Evolutionary conservation across 2,113 vertebrate species (phyloP).

Genomic region (Datnioides undecimradiatus): DNA sequence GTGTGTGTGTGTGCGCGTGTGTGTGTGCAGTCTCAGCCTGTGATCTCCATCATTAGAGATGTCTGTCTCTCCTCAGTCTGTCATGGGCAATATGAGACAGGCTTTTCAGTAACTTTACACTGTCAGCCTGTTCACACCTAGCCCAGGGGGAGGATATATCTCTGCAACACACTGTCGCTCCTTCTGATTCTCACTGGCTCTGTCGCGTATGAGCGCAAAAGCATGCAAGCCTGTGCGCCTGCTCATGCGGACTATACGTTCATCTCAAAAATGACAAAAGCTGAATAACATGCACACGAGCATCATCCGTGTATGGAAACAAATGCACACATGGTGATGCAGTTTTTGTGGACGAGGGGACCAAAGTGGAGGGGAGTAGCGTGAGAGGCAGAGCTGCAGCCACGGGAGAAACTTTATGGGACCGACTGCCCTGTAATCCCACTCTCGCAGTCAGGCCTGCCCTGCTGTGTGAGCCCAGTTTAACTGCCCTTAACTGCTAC

Average conservation of each 20-base stretch:
- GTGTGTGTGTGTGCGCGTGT: slow-evolving; percentile 12
- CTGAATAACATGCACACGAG: not conserved
- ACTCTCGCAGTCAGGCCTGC: slow-evolving; percentile 70
- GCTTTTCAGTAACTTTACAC: slow-evolving; percentile 79
- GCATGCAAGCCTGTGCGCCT: not conserved
- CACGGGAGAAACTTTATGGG: slow-evolving; percentile 80
- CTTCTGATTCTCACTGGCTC: slow-evolving; percentile 52
- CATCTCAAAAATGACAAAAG: slow-evolving; percentile 5
- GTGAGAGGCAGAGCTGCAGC: slow-evolving; percentile 74
- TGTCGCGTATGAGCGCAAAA: not conserved
- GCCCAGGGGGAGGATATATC: slow-evolving; percentile 68
- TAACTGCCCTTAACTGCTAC: slow-evolving; percentile 81
- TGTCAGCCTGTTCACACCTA: slow-evolving; percentile 81
- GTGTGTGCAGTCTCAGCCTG: slow-evolving; percentile 54
- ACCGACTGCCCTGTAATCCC: slow-evolving; percentile 82
- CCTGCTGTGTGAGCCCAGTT: slow-evolving; percentile 74
- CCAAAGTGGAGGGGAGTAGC: slow-evolving; percentile 48
- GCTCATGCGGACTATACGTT: not conserved
- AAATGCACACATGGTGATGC: not conserved
- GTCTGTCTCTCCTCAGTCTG: slow-evolving; percentile 79
- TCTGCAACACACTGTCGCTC: slow-evolving; percentile 52
- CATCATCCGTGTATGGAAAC: slow-evolving; percentile 5
- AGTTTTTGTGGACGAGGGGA: slow-evolving; percentile 1
- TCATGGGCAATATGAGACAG: slow-evolving; percentile 79
- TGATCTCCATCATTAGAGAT: slow-evolving; percentile 79